phyloP scores from a whole-genome alignment of 2,113 vertebrate genomes.

The Lepus americanus region DNA sequence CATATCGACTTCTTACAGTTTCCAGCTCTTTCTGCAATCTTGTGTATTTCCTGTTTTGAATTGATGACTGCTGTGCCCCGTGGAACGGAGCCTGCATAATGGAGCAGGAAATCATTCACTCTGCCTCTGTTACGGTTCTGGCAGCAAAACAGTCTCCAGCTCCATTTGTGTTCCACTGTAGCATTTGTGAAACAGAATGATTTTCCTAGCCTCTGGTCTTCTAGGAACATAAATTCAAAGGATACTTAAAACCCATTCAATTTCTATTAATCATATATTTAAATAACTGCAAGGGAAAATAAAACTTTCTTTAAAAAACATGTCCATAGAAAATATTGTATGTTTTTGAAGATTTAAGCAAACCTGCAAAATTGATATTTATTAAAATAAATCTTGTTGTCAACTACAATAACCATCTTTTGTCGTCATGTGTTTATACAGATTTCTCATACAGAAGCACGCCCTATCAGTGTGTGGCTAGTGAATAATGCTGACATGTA shows the following conservation, averaged over 20 bases:
- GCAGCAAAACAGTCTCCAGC: background rate
- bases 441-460: accelerated
- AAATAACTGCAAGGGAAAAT: background rate
- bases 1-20: conserved; percentile 9
- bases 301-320: background rate
- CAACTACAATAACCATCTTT: background rate
- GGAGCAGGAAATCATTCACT: conserved; percentile 24
- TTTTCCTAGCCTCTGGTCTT: conserved; percentile 18
- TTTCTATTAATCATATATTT: conserved; percentile 23
- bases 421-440: background rate
- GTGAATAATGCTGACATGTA: background rate
- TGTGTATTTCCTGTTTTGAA: conserved; percentile 60
- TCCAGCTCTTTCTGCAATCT: background rate
- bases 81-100: background rate
- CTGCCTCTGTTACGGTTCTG: background rate
- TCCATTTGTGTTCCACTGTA: conserved; percentile 44
- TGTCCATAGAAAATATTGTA: background rate
- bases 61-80: background rate
- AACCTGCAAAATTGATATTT: background rate
- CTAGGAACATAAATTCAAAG: background rate
- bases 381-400: background rate
- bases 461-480: background rate
- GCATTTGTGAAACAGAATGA: background rate
- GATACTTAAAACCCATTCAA: background rate
- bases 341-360: background rate